Evolutionary conservation across 2,113 vertebrate genomes (phyloP).

Genomic region (Poeciliopsis prolifica): DNA sequence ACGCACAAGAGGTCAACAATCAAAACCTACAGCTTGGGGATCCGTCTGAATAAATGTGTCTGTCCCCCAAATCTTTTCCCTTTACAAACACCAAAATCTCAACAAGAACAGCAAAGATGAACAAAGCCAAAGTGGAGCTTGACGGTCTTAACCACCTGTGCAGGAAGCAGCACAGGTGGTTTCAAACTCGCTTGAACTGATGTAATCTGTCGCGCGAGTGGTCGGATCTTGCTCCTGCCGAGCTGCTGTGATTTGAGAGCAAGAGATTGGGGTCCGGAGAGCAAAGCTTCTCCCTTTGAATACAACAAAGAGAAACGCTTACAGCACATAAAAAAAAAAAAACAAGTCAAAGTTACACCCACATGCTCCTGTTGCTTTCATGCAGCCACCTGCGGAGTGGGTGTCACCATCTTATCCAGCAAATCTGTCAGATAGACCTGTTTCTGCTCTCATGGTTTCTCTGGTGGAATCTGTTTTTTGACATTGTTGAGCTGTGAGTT

Average conservation of each 20-base stretch:
- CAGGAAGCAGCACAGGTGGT: neutral
- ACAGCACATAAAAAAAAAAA: conserved; percentile 14
- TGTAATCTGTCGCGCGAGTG: neutral
- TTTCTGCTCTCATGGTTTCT: conserved; percentile 47
- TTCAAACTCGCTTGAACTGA: neutral
- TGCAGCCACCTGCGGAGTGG: conserved; percentile 74
- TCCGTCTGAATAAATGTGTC: neutral
- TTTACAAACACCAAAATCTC: neutral
- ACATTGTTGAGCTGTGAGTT: conserved; percentile 28
- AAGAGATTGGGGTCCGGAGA: conserved; percentile 24
- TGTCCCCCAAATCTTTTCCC: neutral
- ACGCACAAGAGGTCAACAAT: neutral
- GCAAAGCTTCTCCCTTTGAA: conserved; percentile 16
- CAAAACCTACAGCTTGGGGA: neutral
- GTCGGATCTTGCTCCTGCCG: neutral
- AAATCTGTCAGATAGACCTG: conserved; percentile 67
- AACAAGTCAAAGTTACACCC: conserved; percentile 60
- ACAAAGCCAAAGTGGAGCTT: neutral
- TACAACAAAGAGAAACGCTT: conserved; percentile 23
- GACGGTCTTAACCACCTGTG: neutral
- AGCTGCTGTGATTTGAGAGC: conserved; percentile 2
- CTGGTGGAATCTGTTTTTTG: conserved; percentile 54
- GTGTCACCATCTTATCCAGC: conserved; percentile 66
- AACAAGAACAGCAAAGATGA: neutral
- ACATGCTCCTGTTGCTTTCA: conserved; percentile 71